Evolutionary conservation across 2,888 invertebrate genomes (phyloP), one percentile per base, ranked within the genome.

Genomic region (Drymonia ruficornis): DNA sequence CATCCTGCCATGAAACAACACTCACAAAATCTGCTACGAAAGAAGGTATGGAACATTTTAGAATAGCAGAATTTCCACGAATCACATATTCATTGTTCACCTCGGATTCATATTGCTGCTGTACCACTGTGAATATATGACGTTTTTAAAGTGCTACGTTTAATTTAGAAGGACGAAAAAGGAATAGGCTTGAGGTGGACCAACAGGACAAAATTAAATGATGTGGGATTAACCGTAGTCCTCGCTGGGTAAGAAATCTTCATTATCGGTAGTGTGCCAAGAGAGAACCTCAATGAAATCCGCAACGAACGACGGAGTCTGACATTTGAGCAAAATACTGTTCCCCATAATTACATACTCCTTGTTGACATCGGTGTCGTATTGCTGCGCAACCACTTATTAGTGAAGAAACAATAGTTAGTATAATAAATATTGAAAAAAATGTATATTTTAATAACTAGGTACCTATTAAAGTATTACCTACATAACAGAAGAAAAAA

Each of bases 71-170:
- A 89, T 98, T 98, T 73, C 98, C 97, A 71, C 97, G 95, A 80
- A 98, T 98, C 55, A 96, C 97, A 87, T 97, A 97, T 86, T 98
- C 98, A 91, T 97, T 96, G 92, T 97, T 97, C 71, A 97, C 97
- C 94, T 98, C 97, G 63, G 97, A 96, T 89, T 97, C 97, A 90
- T 97, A 98, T 87, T 95, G 96, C 86, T 98, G 97, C 82, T 97
- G 96, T 78, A 97, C 97, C 91, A 97, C 98, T 98, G 95, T 59
- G 78, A 60, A 70, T 60, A 63, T 62, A 23, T 28, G 13, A 16
- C 47, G 19, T 51, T 49, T 11, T 4, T n/a, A 11, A n/a, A 4
- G 36, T 36, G 3, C 3, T 38, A 5, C 4, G 8, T 38, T 43
- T 47, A 54, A 51, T 28, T 42, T 54, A 50, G 51, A 52, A 59